Base-by-base conservation (phyloP, 2,797 vertebrate species). In the Brachymystax lenok region DNA sequence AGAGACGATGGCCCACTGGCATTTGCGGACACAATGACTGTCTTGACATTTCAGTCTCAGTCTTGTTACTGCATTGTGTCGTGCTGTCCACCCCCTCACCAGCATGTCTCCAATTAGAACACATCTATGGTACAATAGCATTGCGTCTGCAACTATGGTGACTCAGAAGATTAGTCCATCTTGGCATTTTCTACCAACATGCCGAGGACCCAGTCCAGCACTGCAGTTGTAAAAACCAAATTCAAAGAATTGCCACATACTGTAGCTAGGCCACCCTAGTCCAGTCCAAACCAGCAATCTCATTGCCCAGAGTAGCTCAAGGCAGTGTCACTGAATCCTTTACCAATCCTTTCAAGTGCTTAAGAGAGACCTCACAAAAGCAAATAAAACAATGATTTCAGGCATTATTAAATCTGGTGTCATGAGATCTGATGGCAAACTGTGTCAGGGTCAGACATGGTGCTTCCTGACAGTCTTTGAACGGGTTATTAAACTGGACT, bases 301-400 rank as follows among this genome's bases (percentile, higher is more conserved):
- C 24, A 28, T 28, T 14, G 24, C 10, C 24, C 24, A 63, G 59
- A 63, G 10, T 63, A 63, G 19, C n/a, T 28, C 3, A 13, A 64
- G 56, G 61, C 61, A 28, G 24, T 28, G 61, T 24, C 21, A 21
- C 24, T 0, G 13, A 64, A 64, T 64, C 24, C 61, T 27, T 24
- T n/a, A 4, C 10, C 13, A 3, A 21, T 27, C 3, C 13, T 13
- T 30, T 14, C 1, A 30, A 16, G 27, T 30, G 5, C 12, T 46
- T 6, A 69, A 73, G 28, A 12, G 33, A 66, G 50, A 75, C 3
- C 61, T 74, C 40, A 66, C 16, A 33, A 40, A 19, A 66, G 63
- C 13, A 0, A 30, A 50, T 61, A 77, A 71, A 66, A 35, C 27
- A 30, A 66, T 77, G 16, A 33, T 71, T 77, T 77, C 59, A 71